Conservation (phyloP, 2,797 vertebrate species). For the Euthynnus affinis region DNA sequence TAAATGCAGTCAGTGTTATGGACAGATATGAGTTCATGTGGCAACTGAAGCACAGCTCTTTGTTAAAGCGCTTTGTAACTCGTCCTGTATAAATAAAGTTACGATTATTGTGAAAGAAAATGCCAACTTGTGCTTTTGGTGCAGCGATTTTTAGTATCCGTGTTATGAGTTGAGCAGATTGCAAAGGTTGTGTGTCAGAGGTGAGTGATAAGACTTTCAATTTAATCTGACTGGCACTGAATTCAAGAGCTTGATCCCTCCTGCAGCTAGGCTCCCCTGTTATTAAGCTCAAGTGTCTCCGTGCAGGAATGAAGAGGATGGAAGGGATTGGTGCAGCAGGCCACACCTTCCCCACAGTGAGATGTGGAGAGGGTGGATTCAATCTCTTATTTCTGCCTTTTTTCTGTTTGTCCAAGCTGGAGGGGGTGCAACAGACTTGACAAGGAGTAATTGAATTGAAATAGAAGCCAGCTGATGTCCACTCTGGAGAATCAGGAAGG, state of each 20-base stretch:
- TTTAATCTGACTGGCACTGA: constrained; percentile 43
- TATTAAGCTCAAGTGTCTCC: constrained; percentile 63
- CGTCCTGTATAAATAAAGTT: too few species aligned
- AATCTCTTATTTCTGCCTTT: constrained; percentile 37
- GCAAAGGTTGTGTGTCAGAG: constrained; percentile 25
- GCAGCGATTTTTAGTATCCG: neutral
- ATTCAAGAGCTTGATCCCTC: constrained; percentile 52
- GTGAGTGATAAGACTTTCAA: constrained; percentile 58
- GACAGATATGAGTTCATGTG: too few species aligned
- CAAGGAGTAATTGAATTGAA: constrained; percentile 61
- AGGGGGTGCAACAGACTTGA: constrained; percentile 37
- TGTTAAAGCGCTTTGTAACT: neutral
- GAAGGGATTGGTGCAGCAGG: constrained; percentile 28
- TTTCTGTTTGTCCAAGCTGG: constrained; percentile 36
- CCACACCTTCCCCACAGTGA: constrained; percentile 34
- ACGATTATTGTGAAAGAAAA: too few species aligned
- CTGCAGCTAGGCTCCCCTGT: constrained; percentile 28
- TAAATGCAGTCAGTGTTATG: neutral
- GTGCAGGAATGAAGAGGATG: constrained; percentile 43
- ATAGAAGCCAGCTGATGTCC: constrained; percentile 57
- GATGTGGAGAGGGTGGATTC: constrained; percentile 36
- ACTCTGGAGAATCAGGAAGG: constrained; percentile 20
- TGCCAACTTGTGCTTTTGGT: fast-evolving
- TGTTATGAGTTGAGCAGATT: constrained; percentile 21
- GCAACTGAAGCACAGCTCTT: too few species aligned